Conservation (phyloP, 2,113 vertebrate genomes). For the Prunella fulvescens region DNA sequence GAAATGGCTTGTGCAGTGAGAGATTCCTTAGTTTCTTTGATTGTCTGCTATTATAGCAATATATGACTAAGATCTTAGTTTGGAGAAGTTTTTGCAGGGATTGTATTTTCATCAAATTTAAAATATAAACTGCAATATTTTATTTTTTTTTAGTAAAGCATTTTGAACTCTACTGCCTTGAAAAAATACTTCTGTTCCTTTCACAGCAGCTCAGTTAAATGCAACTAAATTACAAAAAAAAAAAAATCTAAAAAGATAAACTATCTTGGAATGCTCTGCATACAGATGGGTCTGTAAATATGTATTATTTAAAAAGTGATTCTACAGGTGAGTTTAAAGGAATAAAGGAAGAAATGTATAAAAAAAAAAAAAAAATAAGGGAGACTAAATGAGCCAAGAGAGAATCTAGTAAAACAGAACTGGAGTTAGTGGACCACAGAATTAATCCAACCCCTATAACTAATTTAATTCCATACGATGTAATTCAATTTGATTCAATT, state of each 20-base stretch:
- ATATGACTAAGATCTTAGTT: background rate
- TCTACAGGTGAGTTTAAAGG: background rate
- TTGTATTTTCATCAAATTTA: background rate
- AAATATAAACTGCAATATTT: background rate
- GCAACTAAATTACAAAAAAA: background rate
- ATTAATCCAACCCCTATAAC: background rate
- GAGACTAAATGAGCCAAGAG: background rate
- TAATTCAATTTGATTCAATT: background rate
- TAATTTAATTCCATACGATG: background rate
- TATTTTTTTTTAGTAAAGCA: background rate
- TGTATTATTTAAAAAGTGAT: background rate
- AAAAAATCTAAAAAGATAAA: background rate
- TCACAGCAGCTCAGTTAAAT: background rate
- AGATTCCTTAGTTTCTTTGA: background rate
- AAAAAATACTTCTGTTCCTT: background rate
- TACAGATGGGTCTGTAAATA: background rate
- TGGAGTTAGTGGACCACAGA: background rate
- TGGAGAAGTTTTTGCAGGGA: background rate
- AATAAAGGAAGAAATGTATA: background rate
- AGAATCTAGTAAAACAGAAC: background rate
- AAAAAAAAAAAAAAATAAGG: background rate
- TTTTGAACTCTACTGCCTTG: background rate
- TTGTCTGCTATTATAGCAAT: background rate
- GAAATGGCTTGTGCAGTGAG: background rate
- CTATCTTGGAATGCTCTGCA: background rate